Base-by-base conservation (phyloP, 2,113 vertebrate species). In the Microcebus ravelobensis region DNA sequence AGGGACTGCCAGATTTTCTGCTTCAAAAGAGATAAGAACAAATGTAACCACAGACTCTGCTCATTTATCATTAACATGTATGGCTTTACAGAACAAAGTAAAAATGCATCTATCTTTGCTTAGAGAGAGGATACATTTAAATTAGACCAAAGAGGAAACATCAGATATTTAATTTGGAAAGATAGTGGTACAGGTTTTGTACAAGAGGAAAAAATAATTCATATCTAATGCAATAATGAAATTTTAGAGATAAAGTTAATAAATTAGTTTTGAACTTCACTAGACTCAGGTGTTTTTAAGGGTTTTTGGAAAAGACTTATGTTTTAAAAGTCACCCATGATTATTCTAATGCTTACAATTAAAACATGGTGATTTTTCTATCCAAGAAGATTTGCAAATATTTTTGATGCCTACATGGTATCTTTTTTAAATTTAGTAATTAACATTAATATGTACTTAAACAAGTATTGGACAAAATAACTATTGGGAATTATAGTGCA, bases 21-120 rank as follows among this genome's bases (percentile, higher is more conserved):
- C 97, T 98, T 98, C 99, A 98, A 98, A 98, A 97, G 96, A 98
- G 87, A 95, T 96, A 97, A 98, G 97, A 98, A 87, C 96, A 98
- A 98, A 97, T 97, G 93, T 91, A 98, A 90, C 97, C 96, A 84
- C 98, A 98, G 98, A 98, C 95, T 96, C 59, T 82, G 68, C 76
- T 97, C 95, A 97, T 98, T 96, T 96, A 96, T 98, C 97, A 97
- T 87, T 91, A 97, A 96, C 97, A 86, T 89, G 87, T 94, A 97
- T 87, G 1, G 90, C 97, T 98, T 98, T 98, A 96, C 96, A 97
- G 98, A 98, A 94, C 79, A 93, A 98, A 97, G 95, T 97, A 95
- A 97, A 97, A 98, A 95, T 81, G 91, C 96, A 92, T 97, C 83
- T 96, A 87, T 97, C 97, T 98, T 86, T 71, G 71, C 91, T 88